phyloP scores from a whole-genome alignment of 2,888 invertebrate genomes.

The Luperina testacea region DNA sequence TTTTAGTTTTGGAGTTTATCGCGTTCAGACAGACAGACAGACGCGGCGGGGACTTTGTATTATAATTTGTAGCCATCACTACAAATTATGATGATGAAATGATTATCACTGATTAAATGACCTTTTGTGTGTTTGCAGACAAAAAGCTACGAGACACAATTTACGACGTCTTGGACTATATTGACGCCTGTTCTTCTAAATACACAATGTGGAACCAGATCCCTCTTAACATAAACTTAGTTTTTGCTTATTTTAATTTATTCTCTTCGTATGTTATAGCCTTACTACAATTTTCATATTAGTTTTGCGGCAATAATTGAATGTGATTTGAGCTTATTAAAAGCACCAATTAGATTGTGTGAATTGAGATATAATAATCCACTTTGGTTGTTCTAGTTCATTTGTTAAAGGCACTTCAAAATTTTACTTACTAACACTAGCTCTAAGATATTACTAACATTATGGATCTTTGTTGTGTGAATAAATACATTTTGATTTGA shows the following conservation, averaged over 20 bases:
- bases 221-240: background rate
- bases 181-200: background rate
- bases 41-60: too few relatives aligned
- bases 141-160: background rate
- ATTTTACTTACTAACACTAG: too few relatives aligned
- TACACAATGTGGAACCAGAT: constrained; percentile 21
- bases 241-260: constrained; percentile 1
- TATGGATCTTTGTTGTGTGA: too few relatives aligned
- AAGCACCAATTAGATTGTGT: too few relatives aligned
- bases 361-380: background rate
- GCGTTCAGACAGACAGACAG: too few relatives aligned
- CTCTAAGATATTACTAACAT: too few relatives aligned
- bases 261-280: background rate
- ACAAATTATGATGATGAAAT: too few relatives aligned
- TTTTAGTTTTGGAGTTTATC: too few relatives aligned
- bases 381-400: background rate
- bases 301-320: background rate
- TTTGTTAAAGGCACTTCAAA: background rate
- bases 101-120: background rate
- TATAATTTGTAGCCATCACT: too few relatives aligned
- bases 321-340: background rate
- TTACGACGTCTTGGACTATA: background rate
- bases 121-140: constrained; percentile 3
- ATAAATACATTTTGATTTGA: too few relatives aligned
- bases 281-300: constrained; percentile 17